Base-by-base conservation (phyloP, 1,140 invertebrate species). In the Tetramorium simillimum region DNA sequence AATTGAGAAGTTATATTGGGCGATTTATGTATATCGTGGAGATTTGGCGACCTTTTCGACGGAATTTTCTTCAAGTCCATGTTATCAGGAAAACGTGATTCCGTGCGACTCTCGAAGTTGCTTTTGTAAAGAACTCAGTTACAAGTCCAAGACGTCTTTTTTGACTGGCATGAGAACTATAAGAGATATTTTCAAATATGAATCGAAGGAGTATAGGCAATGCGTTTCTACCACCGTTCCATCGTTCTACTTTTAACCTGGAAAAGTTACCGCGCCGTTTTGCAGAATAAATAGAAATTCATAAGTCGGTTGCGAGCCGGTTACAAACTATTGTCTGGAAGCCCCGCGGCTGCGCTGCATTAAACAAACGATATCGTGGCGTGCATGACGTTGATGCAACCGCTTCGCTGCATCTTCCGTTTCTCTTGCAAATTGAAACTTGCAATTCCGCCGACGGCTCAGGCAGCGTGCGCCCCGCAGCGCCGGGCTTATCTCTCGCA, bases 401-500 rank as follows among this genome's bases (percentile, higher is more conserved):
- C 16, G 18, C 33, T 16, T 12, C 43, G 76, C 43, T 18, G 33
- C 51, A 37, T 73, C 51, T 58, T 73, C 16, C 33, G 37, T 58
- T 81, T 58, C 24, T 53, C 67, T 82, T 18, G 69, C n/a, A 84
- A 73, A 75, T 84, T 75, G 80, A 73, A 84, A 84, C 40, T 73
- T 49, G 80, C 51, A 84, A 84, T 70, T 62, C 65, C 46, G 63
- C 28, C 43, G 58, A 69, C 43, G 46, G 37, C 21, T 21, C 65
- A 28, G 37, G n/a, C 21, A 58, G 40, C 80, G 67, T 53, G 67
- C 18, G 51, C 7, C 40, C 80, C 24, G 37, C 49, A 73, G 69
- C 65, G 37, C 33, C 6, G 46, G 49, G 21, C 46, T 82, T 82
- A 72, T 82, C 67, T 82, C 67, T 72, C 67, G 80, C 69, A 62